Conservation (phyloP, 2,797 vertebrate genomes). For the Dendrocincla fuliginosa region DNA sequence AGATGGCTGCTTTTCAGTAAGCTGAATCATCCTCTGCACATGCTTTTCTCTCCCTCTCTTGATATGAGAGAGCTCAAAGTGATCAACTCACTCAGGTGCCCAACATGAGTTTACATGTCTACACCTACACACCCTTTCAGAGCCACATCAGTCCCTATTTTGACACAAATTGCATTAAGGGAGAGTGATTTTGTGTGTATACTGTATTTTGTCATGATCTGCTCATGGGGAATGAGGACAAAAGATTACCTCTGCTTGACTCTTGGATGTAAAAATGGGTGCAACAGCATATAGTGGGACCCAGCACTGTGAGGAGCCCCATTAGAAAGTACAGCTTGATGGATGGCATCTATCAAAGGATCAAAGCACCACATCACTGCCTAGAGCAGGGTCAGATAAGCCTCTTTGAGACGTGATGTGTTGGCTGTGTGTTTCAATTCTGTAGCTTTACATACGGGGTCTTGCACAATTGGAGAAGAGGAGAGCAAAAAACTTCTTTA, state of each 20-base stretch:
- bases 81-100: neutral
- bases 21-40: neutral
- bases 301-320: neutral
- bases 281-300: neutral
- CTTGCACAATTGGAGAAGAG: neutral
- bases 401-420: neutral
- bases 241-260: neutral
- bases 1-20: neutral
- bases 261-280: neutral
- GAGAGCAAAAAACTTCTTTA: neutral
- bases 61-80: neutral
- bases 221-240: neutral
- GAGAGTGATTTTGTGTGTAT: neutral
- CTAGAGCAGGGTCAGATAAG: neutral
- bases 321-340: neutral
- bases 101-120: neutral
- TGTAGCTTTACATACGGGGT: neutral
- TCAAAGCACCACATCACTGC: neutral
- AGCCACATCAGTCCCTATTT: neutral
- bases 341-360: neutral
- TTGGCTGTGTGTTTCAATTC: neutral
- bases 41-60: neutral
- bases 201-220: neutral
- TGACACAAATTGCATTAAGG: neutral
- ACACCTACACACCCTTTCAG: fast-evolving